Conservation (phyloP, 2,113 vertebrate species). For the Neolamprologus fasciatus region DNA sequence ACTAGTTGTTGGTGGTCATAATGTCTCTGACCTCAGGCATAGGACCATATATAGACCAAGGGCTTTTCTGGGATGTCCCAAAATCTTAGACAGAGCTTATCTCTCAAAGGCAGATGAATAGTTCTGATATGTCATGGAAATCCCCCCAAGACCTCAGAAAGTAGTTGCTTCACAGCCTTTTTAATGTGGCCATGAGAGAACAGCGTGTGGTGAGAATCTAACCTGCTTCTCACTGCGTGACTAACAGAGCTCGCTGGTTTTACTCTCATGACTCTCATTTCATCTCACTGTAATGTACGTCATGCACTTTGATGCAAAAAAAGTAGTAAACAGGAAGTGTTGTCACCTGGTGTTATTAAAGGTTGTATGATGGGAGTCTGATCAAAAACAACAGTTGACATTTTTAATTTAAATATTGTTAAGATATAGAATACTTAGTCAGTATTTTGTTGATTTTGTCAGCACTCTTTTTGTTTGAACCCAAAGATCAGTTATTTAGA, state of each 20-base stretch:
- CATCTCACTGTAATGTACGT: not conserved
- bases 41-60: not conserved
- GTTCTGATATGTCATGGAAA: constrained; percentile 17
- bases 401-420: not conserved
- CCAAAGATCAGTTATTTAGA: not conserved
- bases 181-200: not conserved
- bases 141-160: not conserved
- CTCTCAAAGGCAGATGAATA: constrained; percentile 3
- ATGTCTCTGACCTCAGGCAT: not conserved
- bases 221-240: not conserved
- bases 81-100: not conserved
- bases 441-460: not conserved
- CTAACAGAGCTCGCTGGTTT: not conserved
- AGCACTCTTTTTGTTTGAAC: not conserved
- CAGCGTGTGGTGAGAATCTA: not conserved
- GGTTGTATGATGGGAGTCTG: not conserved
- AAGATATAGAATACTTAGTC: not conserved
- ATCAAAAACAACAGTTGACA: not conserved
- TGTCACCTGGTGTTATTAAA: not conserved
- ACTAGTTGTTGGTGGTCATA: not conserved
- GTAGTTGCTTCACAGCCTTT: not conserved
- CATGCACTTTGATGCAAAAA: not conserved
- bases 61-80: constrained; percentile 7
- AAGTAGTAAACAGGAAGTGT: not conserved
- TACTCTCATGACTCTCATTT: not conserved